Base-by-base conservation (phyloP, 2,888 invertebrate species). In the Himalopsyche japonica region DNA sequence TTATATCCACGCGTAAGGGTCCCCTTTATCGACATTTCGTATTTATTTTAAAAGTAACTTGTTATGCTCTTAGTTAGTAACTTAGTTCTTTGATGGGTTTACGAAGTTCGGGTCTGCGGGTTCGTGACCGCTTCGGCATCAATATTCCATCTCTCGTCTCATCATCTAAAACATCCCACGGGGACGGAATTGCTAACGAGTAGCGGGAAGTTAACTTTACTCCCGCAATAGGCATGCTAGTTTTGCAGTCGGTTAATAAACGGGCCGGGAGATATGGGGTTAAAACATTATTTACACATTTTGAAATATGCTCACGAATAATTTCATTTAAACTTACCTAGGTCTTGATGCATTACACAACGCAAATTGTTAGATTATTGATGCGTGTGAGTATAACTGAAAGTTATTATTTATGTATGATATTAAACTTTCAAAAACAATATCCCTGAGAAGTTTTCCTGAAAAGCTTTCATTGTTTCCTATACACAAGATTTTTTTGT, bases 141-240 rank as follows among this genome's bases (percentile, higher is more conserved):
- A 70, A 70, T 70, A 70, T 70, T 70, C 70, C 70, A 70, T 70
- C 70, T 70, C 70, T 70, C 70, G 70, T 70, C 70, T 70, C 70
- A 70, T 70, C 70, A 70, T 70, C 70, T 70, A 70, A 70, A 70
- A 70, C 70, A 70, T 70, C 70, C 70, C 70, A 70, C 70, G 70
- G 70, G 70, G 30, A 70, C n/a, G 20, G 70, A 70, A 70, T 70
- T 15, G 12, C 70, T 70, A 70, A 70, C 70, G 70, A 70, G 70
- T 4, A 70, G 10, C 70, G 70, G 24, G 1, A 27, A 70, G 70
- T 70, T 70, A 70, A 70, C 27, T 70, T 70, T 27, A 27, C 70
- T 70, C 70, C n/a, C 27, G 70, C 70, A 70, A 70, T 70, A 70
- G 12, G 70, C 70, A 70, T 27, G 30, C 70, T 70, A 70, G 70